A percentile compares a stretch with the other conserved stretches of the same genome.
These are phyloP conservation scores for Sthenelais limicola DNA, from an alignment of 2,888 invertebrate genomes.

Conservation along the genomic window DNA sequence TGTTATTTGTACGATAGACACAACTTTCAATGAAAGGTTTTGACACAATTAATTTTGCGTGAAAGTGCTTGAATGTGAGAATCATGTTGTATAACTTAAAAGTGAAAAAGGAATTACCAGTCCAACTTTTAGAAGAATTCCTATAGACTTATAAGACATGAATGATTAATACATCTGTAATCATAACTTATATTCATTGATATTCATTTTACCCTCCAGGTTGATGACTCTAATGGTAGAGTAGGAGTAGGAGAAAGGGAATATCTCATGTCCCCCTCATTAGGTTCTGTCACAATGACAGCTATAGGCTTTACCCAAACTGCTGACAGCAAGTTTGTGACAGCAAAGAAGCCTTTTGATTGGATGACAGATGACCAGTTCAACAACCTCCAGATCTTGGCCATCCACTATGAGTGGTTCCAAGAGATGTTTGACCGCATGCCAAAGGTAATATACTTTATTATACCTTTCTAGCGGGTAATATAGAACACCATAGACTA, in stretches of 20 bases:
- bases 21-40: too few relatives aligned
- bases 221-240: constrained; percentile 66
- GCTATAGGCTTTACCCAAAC: constrained; percentile 58
- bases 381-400: constrained; percentile 71
- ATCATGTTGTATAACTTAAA: neutral
- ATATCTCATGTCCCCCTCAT: constrained; percentile 70
- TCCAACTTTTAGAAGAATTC: too few relatives aligned
- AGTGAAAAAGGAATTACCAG: too few relatives aligned
- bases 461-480: too few relatives aligned
- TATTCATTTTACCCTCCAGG: constrained; percentile 51
- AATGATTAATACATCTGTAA: too few relatives aligned
- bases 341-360: constrained; percentile 72
- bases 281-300: constrained; percentile 65
- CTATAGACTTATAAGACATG: too few relatives aligned
- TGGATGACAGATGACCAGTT: constrained; percentile 73
- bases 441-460: constrained; percentile 56
- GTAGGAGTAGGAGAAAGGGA: constrained; percentile 69
- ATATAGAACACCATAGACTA: too few relatives aligned
- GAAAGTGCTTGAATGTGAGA: too few relatives aligned
- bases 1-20: too few relatives aligned
- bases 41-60: too few relatives aligned
- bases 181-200: too few relatives aligned
- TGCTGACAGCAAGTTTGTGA: constrained; percentile 57
- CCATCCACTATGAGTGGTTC: constrained; percentile 72
- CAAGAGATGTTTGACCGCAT: constrained; percentile 72